These are phyloP conservation scores for Agriopis marginaria DNA, from an alignment of 2,888 invertebrate genomes.

Conservation along the genomic window DNA sequence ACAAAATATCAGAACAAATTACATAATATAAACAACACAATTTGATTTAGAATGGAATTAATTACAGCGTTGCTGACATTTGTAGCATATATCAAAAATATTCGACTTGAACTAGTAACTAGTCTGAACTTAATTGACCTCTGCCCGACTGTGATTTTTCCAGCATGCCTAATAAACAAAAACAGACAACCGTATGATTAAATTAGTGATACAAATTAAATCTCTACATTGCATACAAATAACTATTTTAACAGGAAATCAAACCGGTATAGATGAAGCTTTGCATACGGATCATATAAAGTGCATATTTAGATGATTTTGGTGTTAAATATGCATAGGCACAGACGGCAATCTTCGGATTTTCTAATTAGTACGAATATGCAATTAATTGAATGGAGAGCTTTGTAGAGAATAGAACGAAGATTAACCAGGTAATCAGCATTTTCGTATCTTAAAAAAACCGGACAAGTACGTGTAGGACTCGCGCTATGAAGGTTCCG, in stretches of 20 bases:
- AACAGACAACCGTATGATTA: conserved; percentile 31
- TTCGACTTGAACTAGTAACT: not conserved
- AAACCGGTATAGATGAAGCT: conserved; percentile 14
- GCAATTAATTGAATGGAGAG: not conserved
- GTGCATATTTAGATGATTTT: conserved; percentile 8
- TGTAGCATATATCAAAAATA: not conserved
- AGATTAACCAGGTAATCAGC: too few relatives aligned
- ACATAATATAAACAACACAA: too few relatives aligned
- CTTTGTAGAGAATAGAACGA: too few relatives aligned
- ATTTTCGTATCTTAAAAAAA: too few relatives aligned
- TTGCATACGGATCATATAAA: conserved; percentile 20
- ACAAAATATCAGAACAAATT: too few relatives aligned
- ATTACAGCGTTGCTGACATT: too few relatives aligned
- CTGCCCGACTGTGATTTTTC: conserved; percentile 5
- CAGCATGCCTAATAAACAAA: conserved; percentile 18
- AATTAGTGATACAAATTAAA: conserved; percentile 20
- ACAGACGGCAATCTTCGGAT: too few relatives aligned
- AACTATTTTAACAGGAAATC: conserved; percentile 18
- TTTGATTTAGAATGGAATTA: too few relatives aligned
- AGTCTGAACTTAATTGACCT: conserved; percentile 2
- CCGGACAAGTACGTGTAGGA: too few relatives aligned
- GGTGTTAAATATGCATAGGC: not conserved
- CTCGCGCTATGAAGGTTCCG: too few relatives aligned
- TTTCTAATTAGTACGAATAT: too few relatives aligned
- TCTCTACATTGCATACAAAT: conserved; percentile 17